Evolutionary conservation across 2,888 invertebrate genomes (phyloP), one percentile per base, ranked within the genome.

Genomic region (Orgyia antiqua): DNA sequence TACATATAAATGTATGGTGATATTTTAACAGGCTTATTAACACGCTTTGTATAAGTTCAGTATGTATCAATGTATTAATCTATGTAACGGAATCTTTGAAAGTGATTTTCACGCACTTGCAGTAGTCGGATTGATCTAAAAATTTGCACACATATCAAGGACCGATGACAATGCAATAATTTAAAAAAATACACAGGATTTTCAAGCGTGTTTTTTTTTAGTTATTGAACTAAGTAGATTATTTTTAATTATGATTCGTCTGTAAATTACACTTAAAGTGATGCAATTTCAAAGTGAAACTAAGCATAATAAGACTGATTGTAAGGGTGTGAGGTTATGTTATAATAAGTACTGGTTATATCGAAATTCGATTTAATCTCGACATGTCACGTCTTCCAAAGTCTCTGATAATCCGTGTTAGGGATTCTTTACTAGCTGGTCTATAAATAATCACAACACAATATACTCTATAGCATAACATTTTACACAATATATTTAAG

Each of bases 331-430:
- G 36, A 32, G 33, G 27, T 40, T 38, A 37, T 29, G 26, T 43
- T 44, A 29, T 43, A 30, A 27, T 32, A 28, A 36, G 34, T 45
- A 36, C 24, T 36, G 24, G 41, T 36, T 36, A 39, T 38, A 42
- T 33, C 35, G 19, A 42, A 48, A 39, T 31, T 45, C 29, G 29
- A 39, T 39, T 39, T 47, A 38, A 45, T 43, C 48, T 58, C n/a
- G 50, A 52, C 51, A 49, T 51, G 45, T 37, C 37, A 59, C 51
- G 71, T 71, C 68, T 71, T 67, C 66, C 68, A 70, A 57, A 36
- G 32, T 33, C 18, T 31, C 23, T 34, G 12, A 26, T 24, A 18
- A 21, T 24, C 13, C 29, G 33, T 20, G 17, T n/a, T 13, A 24
- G n/a, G 27, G 8, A 21, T 5, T 8, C 27, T 6, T 23, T 23